Evolutionary conservation across 2,888 invertebrate genomes (phyloP), one percentile per base, ranked within the genome.

Genomic region (Teleogryllus oceanicus): DNA sequence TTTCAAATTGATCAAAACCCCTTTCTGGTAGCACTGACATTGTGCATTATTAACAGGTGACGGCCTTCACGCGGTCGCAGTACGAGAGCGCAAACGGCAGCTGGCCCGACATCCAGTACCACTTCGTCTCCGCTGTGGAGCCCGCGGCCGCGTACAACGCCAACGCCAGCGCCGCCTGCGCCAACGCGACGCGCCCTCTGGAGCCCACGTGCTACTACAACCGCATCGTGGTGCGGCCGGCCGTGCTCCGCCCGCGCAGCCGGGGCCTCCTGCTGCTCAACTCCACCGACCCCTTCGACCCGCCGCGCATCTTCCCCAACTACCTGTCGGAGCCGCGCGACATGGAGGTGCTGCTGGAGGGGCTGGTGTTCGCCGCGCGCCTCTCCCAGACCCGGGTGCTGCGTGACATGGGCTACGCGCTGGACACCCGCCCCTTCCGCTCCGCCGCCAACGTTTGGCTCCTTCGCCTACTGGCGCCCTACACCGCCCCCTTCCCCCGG

Each of bases 241-340:
- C 92, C 78, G 84, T 93, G 11, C 85, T 93, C 37, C 87, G 88
- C 76, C 93, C 93, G 0, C 89, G 89, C 84, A 93, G 93, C 83
- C 88, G 90, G 85, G 93, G 93, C 0, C 88, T 87, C 78, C 85
- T 93, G 18, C 84, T 88, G 81, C 86, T 96, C 2, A 92, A 92
- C 83, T 87, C 89, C 1, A 90, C 91, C 0, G 91, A 96, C 87
- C 96, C 96, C 0, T 91, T 90, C 85, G 92, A 94, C 0, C 89
- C 89, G 78, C 96, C 96, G 0, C 86, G 92, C 80, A 93, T 96
- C 83, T 92, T 92, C 84, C 91, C 95, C 0, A 91, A 91, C 83
- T 92, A 91, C 80, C 92, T 92, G 80, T 89, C 89, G 0, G 89
- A 90, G 78, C 84, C 85, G 80, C 85, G 85, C 11, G 87, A 87